Conservation (phyloP, 2,797 vertebrate genomes). For the Prunella strophiata region DNA sequence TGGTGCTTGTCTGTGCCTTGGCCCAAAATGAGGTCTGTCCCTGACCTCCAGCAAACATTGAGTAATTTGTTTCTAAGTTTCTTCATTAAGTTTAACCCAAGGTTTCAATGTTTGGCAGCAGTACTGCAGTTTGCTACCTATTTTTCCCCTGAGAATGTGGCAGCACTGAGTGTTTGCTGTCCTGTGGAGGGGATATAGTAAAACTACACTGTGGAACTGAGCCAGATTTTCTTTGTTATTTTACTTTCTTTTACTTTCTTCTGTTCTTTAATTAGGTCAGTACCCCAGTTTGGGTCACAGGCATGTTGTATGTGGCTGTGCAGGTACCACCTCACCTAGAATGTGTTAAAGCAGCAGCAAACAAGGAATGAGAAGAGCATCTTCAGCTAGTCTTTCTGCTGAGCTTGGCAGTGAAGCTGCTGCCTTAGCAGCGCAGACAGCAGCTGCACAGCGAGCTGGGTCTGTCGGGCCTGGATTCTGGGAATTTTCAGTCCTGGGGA, state of each 20-base stretch:
- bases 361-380: neutral
- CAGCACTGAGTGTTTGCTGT: rapidly evolving
- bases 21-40: neutral
- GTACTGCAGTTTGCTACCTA: rapidly evolving
- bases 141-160: neutral
- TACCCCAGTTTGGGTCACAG: neutral
- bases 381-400: neutral
- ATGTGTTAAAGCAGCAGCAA: neutral
- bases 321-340: neutral
- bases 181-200: neutral
- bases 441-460: rapidly evolving
- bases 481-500: neutral
- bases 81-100: neutral
- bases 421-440: neutral
- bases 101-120: neutral
- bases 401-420: rapidly evolving
- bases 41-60: neutral
- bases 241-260: neutral
- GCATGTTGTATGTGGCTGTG: rapidly evolving
- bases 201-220: neutral
- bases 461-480: neutral
- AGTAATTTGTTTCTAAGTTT: neutral
- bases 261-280: neutral
- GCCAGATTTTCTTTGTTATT: neutral
- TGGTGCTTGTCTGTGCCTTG: neutral